Evolutionary conservation across 2,888 invertebrate species (phyloP).

Genomic region (Apamea sordens): DNA sequence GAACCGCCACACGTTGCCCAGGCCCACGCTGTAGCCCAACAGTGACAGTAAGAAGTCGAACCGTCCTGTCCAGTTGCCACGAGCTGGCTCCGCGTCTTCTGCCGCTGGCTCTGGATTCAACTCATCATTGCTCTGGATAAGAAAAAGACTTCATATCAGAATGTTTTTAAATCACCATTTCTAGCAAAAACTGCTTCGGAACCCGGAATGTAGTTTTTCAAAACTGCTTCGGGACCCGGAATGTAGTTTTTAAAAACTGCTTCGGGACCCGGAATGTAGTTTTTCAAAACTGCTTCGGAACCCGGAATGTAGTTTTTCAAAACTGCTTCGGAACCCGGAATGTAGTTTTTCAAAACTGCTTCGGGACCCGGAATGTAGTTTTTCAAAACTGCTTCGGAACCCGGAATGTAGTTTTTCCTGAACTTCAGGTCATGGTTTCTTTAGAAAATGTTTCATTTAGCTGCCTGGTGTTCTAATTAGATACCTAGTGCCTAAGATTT

Average conservation of each 20-base stretch:
- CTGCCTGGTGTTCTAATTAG: neutral
- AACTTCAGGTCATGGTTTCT: neutral
- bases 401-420: neutral
- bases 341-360: neutral
- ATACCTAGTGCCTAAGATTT: neutral
- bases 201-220: neutral
- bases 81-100: constrained; percentile 88
- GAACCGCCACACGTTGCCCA: constrained; percentile 94
- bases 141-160: constrained; percentile 16
- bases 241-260: neutral
- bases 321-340: neutral
- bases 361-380: neutral
- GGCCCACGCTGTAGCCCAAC: constrained; percentile 93
- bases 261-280: neutral
- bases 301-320: neutral
- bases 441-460: neutral
- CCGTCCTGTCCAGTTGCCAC: constrained; percentile 94
- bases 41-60: constrained; percentile 93
- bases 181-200: neutral
- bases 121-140: constrained; percentile 77
- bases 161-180: neutral
- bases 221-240: neutral
- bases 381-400: neutral
- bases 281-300: neutral
- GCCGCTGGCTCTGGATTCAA: constrained; percentile 68